Conservation (phyloP, 2,888 invertebrate genomes). For the Eilema caniola region DNA sequence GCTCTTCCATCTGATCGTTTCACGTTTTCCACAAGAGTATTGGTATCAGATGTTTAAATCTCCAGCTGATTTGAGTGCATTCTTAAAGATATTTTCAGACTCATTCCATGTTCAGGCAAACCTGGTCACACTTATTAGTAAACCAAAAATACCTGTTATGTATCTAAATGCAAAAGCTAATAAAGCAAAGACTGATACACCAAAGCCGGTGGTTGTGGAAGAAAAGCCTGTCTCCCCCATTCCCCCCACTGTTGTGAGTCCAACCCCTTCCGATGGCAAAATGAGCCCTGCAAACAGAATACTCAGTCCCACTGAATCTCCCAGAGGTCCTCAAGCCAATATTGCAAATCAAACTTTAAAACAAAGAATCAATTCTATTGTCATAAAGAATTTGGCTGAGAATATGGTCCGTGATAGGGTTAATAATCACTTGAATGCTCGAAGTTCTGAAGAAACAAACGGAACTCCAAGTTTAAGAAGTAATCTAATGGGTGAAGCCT, state of each 20-base stretch:
- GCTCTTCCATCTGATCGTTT: constrained; percentile 93
- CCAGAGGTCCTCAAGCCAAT: constrained; percentile 80
- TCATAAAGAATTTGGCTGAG: constrained; percentile 95
- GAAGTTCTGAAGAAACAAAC: constrained; percentile 77
- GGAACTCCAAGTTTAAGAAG: constrained; percentile 77
- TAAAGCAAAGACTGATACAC: constrained; percentile 82
- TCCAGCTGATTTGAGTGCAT: constrained; percentile 95
- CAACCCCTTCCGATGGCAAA: constrained; percentile 81
- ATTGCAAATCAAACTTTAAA: constrained; percentile 93
- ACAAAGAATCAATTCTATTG: constrained; percentile 95
- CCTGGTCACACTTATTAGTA: constrained; percentile 93
- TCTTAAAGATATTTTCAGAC: constrained; percentile 97
- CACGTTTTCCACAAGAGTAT: constrained; percentile 91
- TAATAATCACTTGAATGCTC: constrained; percentile 80
- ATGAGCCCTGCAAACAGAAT: constrained; percentile 81
- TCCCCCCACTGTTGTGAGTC: constrained; percentile 75
- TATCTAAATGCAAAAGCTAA: constrained; percentile 84
- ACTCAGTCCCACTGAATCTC: constrained; percentile 85
- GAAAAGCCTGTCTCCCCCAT: constrained; percentile 74
- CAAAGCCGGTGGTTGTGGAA: constrained; percentile 81
- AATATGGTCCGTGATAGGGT: constrained; percentile 89
- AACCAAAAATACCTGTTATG: constrained; percentile 90
- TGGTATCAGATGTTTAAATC: constrained; percentile 97
- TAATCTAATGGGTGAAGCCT: constrained; percentile 89
- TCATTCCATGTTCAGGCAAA: constrained; percentile 97